Base-by-base conservation (phyloP, 2,888 invertebrate genomes). In the Nomada ruficornis region DNA sequence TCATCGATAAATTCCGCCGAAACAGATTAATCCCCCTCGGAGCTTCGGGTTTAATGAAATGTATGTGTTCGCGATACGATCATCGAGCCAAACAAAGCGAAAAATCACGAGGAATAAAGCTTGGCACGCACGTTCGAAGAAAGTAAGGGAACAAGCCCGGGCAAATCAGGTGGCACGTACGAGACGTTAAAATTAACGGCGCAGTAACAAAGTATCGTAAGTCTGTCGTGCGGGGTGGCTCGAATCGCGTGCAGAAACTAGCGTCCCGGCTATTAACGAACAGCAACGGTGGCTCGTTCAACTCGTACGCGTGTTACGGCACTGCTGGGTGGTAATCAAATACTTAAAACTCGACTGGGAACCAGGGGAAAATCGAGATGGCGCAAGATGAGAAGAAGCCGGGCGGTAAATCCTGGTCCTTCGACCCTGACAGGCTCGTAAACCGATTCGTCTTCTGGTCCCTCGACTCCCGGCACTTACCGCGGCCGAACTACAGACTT, bases 151-250 rank as follows among this genome's bases (percentile, higher is more conserved):
- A 13, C 2, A 9, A 47, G 69, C 20, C 90, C 90, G 86, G 90
- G 91, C 89, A 92, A 93, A 93, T 91, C 92, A 36, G 89, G 88
- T 88, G 89, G 88, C 93, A 93, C 94, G 93, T 93, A 93, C 88
- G 77, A 80, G 78, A 84, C 93, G 91, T 93, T 94, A 94, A 94
- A 94, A 94, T 94, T 93, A 94, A 94, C 93, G 92, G 90, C 90
- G 90, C 86, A 87, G 91, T 93, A 92, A 93, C 92, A 91, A 93
- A 92, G 93, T 92, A 92, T 91, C 89, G 92, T 89, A 91, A 89
- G 89, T 90, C 86, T 86, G 62, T 80, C 83, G 82, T 76, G 55
- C 84, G 57, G 80, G 84, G 73, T 87, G 83, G 83, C 74, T 76
- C 64, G 71, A 86, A 89, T 88, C 86, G 87, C 85, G 90, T 89